phyloP scores from a whole-genome alignment of 2,113 vertebrate species.

The Myotis lucifugus region DNA sequence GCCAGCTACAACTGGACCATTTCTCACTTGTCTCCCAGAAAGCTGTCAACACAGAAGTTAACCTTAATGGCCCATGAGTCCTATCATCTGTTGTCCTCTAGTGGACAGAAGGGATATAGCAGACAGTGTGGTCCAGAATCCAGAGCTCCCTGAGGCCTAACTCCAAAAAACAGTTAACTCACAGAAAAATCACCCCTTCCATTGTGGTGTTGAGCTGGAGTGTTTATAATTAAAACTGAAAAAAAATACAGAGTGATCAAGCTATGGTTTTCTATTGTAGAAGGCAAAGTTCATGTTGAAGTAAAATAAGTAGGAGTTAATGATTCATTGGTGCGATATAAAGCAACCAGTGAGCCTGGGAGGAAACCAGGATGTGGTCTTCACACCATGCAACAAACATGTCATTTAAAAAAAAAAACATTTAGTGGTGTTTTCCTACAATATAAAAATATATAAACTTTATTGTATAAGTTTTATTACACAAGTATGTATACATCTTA shows the following conservation, averaged over 20 bases:
- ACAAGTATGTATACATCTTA: background rate
- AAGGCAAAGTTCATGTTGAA: background rate
- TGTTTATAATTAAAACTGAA: background rate
- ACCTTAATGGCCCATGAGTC: background rate
- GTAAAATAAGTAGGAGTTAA: background rate
- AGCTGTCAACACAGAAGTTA: background rate
- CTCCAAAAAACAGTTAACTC: background rate
- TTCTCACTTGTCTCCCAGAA: constrained; percentile 45
- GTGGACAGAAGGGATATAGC: background rate
- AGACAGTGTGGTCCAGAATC: background rate
- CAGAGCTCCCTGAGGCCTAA: background rate
- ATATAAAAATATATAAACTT: background rate
- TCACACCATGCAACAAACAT: background rate
- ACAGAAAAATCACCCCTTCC: background rate
- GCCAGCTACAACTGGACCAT: background rate
- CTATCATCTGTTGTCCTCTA: constrained; percentile 68
- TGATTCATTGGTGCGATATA: background rate
- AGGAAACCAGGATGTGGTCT: background rate
- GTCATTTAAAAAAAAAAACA: background rate
- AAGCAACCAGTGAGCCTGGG: background rate
- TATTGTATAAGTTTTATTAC: background rate
- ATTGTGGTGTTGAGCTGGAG: background rate
- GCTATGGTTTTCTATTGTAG: background rate
- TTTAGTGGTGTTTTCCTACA: background rate
- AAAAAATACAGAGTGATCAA: background rate